These are phyloP conservation scores for Amiota mariae DNA, from an alignment of 2,888 invertebrate species.

Conservation along the genomic window DNA sequence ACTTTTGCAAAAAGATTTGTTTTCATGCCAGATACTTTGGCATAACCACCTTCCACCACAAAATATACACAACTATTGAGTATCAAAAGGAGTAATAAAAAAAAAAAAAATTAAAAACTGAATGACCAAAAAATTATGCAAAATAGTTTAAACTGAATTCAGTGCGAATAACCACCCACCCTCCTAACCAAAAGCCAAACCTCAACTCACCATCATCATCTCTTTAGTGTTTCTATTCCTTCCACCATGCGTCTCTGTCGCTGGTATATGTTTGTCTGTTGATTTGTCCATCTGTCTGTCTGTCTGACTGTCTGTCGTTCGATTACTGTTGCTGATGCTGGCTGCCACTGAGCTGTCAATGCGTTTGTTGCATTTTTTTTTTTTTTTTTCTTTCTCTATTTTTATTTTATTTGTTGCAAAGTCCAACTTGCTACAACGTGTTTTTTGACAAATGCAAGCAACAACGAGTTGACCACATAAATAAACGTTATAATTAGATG, in stretches of 20 bases:
- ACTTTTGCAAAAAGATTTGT: slow-evolving; percentile 4
- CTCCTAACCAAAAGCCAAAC: too few species aligned
- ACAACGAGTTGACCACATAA: slow-evolving; percentile 57
- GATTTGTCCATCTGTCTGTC: background rate
- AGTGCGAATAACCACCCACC: slow-evolving; percentile 4
- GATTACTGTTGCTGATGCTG: slow-evolving; percentile 6
- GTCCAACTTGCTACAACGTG: slow-evolving; percentile 27
- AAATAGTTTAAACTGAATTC: slow-evolving; percentile 1
- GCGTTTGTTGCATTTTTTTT: background rate
- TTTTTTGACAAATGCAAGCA: slow-evolving; percentile 42
- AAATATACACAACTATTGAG: too few species aligned
- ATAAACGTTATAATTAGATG: slow-evolving; percentile 67
- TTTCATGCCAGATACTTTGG: too few species aligned
- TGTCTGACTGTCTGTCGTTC: slow-evolving; percentile 5
- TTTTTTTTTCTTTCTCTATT: background rate
- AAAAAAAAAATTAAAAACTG: slow-evolving; percentile 20
- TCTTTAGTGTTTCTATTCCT: too few species aligned
- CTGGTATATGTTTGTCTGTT: background rate
- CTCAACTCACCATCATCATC: too few species aligned
- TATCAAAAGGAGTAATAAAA: too few species aligned
- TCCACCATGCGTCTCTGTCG: background rate
- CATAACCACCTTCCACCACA: too few species aligned
- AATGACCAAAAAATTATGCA: slow-evolving; percentile 26
- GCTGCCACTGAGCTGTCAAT: background rate
- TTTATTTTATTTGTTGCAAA: background rate